A percentile compares a stretch with the other conserved stretches of the same genome.
These are phyloP conservation scores for Peromyscus attwateri DNA, from an alignment of 2,797 vertebrate genomes.

Conservation along the genomic window DNA sequence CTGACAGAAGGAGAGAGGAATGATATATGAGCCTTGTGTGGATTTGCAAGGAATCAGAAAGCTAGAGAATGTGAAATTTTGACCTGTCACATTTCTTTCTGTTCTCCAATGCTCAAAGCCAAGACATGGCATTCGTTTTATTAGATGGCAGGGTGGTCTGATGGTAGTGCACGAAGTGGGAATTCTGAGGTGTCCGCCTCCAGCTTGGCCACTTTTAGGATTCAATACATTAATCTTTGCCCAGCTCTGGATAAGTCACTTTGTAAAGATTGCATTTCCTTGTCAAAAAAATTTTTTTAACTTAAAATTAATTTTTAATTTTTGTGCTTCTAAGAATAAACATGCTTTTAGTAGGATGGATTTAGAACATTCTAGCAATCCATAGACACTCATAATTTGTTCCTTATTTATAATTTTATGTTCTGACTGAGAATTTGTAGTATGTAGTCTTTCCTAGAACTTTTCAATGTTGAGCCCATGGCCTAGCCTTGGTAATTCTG, in stretches of 20 bases:
- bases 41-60: conserved; percentile 78
- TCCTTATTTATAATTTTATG: conserved; percentile 9
- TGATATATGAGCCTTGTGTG: conserved; percentile 70
- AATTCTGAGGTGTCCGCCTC: conserved; percentile 12
- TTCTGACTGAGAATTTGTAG: conserved; percentile 52
- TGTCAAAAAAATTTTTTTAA: conserved; percentile 36
- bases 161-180: background rate
- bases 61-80: conserved; percentile 60
- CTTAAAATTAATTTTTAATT: conserved; percentile 15
- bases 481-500: background rate
- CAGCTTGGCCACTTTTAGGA: background rate
- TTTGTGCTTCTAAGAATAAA: conserved; percentile 64
- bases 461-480: background rate
- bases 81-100: conserved; percentile 75
- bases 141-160: conserved; percentile 66
- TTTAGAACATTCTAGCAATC: conserved; percentile 42
- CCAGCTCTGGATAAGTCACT: conserved; percentile 18
- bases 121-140: conserved; percentile 61
- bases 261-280: conserved; percentile 40
- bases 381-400: conserved; percentile 9
- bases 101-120: conserved; percentile 70
- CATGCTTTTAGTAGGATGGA: background rate
- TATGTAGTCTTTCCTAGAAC: conserved; percentile 9
- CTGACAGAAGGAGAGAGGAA: conserved; percentile 69
- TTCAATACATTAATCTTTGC: conserved; percentile 42